A percentile compares a stretch with the other conserved stretches of the same genome.
Evolutionary conservation across 1,140 invertebrate genomes (phyloP).

Genomic region (Saccostrea glomerata): DNA sequence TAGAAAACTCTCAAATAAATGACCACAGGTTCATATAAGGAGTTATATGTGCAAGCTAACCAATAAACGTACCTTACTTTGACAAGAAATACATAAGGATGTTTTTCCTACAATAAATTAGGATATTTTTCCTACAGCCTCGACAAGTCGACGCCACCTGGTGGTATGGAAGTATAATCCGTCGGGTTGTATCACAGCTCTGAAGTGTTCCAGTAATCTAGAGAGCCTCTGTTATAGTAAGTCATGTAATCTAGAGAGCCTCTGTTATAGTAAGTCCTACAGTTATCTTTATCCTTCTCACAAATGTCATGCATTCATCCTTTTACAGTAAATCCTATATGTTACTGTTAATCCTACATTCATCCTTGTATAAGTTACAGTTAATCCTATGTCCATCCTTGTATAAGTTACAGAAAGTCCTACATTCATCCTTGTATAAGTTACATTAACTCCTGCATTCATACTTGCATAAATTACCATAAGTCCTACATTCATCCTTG

Average conservation of each 20-base stretch:
- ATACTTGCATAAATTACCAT: neutral
- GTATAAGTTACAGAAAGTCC: no score
- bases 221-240: constrained; percentile 78
- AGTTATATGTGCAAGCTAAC: no score
- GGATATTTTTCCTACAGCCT: constrained; percentile 62
- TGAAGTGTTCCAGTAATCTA: constrained; percentile 71
- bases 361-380: no score
- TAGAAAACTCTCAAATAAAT: no score
- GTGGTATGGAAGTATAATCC: constrained; percentile 79
- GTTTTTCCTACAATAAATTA: constrained; percentile 52
- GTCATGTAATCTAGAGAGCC: constrained; percentile 27
- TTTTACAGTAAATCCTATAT: no score
- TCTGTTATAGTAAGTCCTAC: neutral
- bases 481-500: neutral
- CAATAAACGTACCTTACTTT: no score
- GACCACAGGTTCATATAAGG: no score
- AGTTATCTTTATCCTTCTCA: no score
- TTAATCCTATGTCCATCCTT: no score
- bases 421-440: neutral
- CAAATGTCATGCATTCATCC: no score
- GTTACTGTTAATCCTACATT: no score
- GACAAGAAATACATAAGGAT: no score
- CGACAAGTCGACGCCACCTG: constrained; percentile 75
- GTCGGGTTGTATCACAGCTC: constrained; percentile 77
- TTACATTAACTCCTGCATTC: neutral